phyloP scores from a whole-genome alignment of 2,888 invertebrate genomes.

The Hydriomena furcata region DNA sequence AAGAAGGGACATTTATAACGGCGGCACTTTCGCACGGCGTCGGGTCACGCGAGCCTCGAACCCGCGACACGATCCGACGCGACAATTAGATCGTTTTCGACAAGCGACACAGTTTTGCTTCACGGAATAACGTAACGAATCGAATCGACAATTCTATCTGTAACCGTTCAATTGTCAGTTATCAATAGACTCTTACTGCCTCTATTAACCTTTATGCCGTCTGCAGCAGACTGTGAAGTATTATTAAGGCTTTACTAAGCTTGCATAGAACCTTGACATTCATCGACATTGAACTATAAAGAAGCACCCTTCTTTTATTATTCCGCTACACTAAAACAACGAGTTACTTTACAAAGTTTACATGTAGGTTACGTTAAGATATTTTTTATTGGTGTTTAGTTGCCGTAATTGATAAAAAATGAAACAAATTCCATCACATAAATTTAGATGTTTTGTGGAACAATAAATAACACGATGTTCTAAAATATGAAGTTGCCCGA shows the following conservation, averaged over 20 bases:
- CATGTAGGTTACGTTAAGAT: too few relatives aligned
- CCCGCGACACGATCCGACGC: slow-evolving; percentile 29
- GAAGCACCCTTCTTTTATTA: slow-evolving; percentile 4
- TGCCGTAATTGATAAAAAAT: too few relatives aligned
- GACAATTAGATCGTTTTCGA: slow-evolving; percentile 41
- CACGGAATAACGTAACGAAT: slow-evolving; percentile 5
- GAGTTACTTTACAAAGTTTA: too few relatives aligned
- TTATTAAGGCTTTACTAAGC: slow-evolving; percentile 3
- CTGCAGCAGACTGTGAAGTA: slow-evolving; percentile 11
- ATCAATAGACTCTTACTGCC: slow-evolving; percentile 10
- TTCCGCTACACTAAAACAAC: too few relatives aligned
- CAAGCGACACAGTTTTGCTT: slow-evolving; percentile 20
- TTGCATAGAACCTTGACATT: slow-evolving; percentile 17
- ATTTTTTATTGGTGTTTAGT: too few relatives aligned
- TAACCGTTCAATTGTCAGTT: slow-evolving; percentile 4
- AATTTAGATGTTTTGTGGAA: too few relatives aligned
- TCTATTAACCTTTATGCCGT: slow-evolving; percentile 14
- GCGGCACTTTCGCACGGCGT: slow-evolving; percentile 39
- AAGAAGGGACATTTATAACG: slow-evolving; percentile 37
- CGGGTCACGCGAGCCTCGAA: slow-evolving; percentile 39
- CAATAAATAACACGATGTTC: too few relatives aligned
- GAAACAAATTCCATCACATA: too few relatives aligned
- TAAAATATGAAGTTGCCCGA: background rate
- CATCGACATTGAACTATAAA: slow-evolving; percentile 2
- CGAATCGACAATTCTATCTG: slow-evolving; percentile 10